Evolutionary conservation across 2,797 vertebrate genomes (phyloP).

Genomic region (Fratercula arctica): DNA sequence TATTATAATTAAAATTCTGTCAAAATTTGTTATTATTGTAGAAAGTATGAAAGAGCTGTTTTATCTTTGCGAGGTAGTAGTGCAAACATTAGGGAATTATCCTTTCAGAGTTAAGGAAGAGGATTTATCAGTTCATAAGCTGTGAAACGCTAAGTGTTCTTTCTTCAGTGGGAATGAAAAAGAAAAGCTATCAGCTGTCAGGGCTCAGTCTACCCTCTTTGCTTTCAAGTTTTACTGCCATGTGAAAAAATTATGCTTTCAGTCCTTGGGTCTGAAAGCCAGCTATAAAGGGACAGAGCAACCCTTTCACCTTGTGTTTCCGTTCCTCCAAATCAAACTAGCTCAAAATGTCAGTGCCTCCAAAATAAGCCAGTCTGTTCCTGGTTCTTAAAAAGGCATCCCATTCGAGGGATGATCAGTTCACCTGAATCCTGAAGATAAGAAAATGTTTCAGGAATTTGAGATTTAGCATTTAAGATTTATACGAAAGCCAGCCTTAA

Average conservation of each 20-base stretch:
- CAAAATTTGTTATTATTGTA: background rate
- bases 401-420: background rate
- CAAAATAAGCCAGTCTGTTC: background rate
- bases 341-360: constrained; percentile 10
- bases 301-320: background rate
- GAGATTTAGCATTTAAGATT: background rate
- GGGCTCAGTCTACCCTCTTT: background rate
- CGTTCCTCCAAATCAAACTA: background rate
- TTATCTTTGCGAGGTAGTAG: background rate
- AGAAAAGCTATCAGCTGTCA: background rate
- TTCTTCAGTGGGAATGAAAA: background rate
- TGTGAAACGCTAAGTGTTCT: background rate
- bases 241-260: background rate
- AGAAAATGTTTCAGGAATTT: background rate
- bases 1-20: background rate
- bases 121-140: constrained; percentile 7
- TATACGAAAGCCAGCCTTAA: background rate
- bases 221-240: constrained; percentile 28
- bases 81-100: background rate
- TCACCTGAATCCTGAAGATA: background rate
- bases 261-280: background rate
- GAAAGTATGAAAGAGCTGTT: background rate
- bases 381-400: background rate
- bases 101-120: background rate
- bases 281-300: background rate